Base-by-base conservation (phyloP, 2,797 vertebrate genomes). In the Cossypha heuglini region DNA sequence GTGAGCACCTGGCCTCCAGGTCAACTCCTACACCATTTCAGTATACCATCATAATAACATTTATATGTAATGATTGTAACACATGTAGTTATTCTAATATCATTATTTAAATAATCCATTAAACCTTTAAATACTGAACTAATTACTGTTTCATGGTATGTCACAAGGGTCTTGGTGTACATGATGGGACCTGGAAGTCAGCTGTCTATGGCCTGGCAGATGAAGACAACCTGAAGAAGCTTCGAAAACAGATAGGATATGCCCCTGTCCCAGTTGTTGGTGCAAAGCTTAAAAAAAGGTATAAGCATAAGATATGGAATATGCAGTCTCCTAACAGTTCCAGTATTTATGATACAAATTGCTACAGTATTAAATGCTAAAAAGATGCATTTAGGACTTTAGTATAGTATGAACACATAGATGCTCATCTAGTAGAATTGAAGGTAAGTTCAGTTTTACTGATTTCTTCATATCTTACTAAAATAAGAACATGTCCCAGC, bases 161-260 rank as follows among this genome's bases (percentile, higher is more conserved):
- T 97, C 59, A 48, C 77, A 80, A 99, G 99, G 99, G 99, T 5
- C 52, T 88, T 33, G 98, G 97, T 86, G 71, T 99, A 96, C 98
- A 99, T 7, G 99, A 99, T 52, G 99, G 99, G 59, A 99, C 99
- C 9, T 99, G 99, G 99, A 99, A 99, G 94, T 99, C 99, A 9
- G 99, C 98, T 69, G 26, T 99, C 91, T 98, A 99, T 26, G 99
- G 99, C 71, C 96, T 99, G 48, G 97, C 98, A 1, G 98, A 99
- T 95, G 71, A 98, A 72, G 96, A 61, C 14, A 98, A 95, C 77
- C 98, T 99, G 68, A 98, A 84, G 90, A 98, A 96, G 85, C 97
- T 99, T 52, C 98, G 99, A 77, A 98, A 97, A 91, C 97, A 98
- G 96, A 98, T 99, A 85, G 98, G 98, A 92, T 93, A 98, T 88